phyloP scores from a whole-genome alignment of 2,113 vertebrate genomes.

The Gnathonemus longibarbis region DNA sequence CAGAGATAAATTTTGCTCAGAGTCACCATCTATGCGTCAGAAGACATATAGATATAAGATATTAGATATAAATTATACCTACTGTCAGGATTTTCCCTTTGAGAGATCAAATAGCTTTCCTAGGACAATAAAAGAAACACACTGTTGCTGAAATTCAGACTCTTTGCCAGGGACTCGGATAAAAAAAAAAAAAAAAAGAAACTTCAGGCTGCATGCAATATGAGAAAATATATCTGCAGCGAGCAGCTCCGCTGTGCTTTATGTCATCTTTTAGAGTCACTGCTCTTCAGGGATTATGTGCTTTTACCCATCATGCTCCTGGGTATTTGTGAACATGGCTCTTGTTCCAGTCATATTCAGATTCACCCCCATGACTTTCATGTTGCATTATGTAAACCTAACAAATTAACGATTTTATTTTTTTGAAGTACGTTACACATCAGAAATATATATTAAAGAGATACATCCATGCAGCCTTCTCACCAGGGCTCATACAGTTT shows the following conservation, averaged over 20 bases:
- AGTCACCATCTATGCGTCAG: not conserved
- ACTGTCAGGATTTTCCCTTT: not conserved
- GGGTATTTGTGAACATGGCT: not conserved
- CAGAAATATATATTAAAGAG: not conserved
- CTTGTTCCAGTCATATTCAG: not conserved
- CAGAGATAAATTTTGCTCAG: not conserved
- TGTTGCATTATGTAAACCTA: not conserved
- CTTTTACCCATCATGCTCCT: not conserved
- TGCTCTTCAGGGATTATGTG: not conserved
- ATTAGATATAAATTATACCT: not conserved
- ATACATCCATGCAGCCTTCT: not conserved
- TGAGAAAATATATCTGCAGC: not conserved
- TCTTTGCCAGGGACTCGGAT: not conserved
- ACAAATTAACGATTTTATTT: not conserved
- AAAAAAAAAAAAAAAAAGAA: not conserved
- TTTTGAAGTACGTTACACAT: not conserved
- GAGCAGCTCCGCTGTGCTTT: not conserved
- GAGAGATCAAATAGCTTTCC: not conserved
- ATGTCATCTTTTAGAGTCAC: not conserved
- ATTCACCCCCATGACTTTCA: not conserved
- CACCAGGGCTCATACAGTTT: not conserved
- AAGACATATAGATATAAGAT: not conserved
- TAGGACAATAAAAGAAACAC: not conserved
- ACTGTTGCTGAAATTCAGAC: not conserved
- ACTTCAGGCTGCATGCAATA: not conserved